phyloP scores from a whole-genome alignment of 2,797 vertebrate species.

The Smutsia gigantea region DNA sequence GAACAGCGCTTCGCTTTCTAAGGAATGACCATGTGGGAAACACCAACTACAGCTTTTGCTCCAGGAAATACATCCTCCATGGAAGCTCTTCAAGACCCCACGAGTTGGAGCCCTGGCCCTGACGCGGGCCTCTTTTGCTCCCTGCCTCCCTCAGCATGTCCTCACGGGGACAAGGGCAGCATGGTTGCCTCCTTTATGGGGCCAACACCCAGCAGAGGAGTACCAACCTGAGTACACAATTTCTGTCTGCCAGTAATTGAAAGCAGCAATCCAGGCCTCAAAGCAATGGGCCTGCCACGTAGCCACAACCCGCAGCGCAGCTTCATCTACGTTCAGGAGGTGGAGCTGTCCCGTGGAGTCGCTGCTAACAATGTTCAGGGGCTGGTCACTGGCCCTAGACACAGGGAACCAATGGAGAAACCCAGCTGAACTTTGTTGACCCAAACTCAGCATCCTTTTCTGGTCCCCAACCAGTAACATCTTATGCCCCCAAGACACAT shows the following conservation, averaged over 20 bases:
- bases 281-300: conserved; percentile 96
- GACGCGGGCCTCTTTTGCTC: rapidly evolving
- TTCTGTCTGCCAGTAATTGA: conserved; percentile 96
- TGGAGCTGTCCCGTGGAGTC: conserved; percentile 94
- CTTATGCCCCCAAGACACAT: rapidly evolving
- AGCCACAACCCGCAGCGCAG: conserved; percentile 82
- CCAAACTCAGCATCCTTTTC: not conserved
- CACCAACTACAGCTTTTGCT: not conserved
- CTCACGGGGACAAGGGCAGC: rapidly evolving
- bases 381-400: conserved; percentile 80
- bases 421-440: not conserved
- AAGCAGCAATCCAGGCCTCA: conserved; percentile 98
- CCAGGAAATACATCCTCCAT: not conserved
- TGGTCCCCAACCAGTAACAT: not conserved
- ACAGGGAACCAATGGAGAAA: not conserved
- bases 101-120: rapidly evolving
- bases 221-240: conserved; percentile 93
- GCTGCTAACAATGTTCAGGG: conserved; percentile 92
- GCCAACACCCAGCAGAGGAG: not conserved
- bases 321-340: conserved; percentile 88
- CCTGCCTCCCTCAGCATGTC: not conserved
- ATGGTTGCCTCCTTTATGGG: not conserved
- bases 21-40: not conserved
- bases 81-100: too few relatives aligned
- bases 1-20: rapidly evolving